Percentiles rank a stretch among this genome's conserved stretches.
Conservation (phyloP, 1,140 invertebrate genomes). For the Zaprionus lachaisei region DNA sequence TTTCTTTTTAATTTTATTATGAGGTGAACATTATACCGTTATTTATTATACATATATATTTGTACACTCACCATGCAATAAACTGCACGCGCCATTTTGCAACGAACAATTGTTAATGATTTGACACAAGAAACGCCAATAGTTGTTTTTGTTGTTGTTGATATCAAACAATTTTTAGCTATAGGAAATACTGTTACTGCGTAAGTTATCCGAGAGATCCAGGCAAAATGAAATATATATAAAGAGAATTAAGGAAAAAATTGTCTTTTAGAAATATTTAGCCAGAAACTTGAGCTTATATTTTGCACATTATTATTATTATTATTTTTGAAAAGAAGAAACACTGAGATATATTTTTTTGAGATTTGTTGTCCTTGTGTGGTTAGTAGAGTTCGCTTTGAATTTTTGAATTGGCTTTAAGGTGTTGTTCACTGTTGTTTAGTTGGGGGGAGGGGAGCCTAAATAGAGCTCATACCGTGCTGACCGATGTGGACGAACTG, state of each 20-base stretch:
- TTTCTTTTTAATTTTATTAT: constrained; percentile 1
- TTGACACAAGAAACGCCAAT: constrained; percentile 78
- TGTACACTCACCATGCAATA: constrained; percentile 80
- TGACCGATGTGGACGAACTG: constrained; percentile 84
- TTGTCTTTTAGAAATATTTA: constrained; percentile 38
- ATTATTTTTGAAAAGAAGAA: background rate
- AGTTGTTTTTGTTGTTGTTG: constrained; percentile 51
- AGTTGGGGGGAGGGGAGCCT: constrained; percentile 68
- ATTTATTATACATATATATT: background rate
- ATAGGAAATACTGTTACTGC: constrained; percentile 57
- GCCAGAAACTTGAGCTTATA: constrained; percentile 13
- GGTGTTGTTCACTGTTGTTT: constrained; percentile 49
- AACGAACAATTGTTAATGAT: constrained; percentile 54
- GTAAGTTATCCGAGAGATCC: constrained; percentile 65
- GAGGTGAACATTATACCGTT: background rate
- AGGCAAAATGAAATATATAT: constrained; percentile 67
- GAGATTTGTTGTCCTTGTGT: constrained; percentile 33
- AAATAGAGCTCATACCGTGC: constrained; percentile 84
- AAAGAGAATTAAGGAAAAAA: constrained; percentile 60
- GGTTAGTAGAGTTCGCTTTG: constrained; percentile 24
- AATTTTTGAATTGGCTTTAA: constrained; percentile 25
- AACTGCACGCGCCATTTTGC: constrained; percentile 83
- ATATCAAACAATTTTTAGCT: constrained; percentile 50
- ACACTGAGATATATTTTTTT: constrained; percentile 15
- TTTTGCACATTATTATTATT: constrained; percentile 24